These are phyloP conservation scores for Erethizon dorsatum DNA, from an alignment of 2,797 vertebrate genomes.

Conservation along the genomic window DNA sequence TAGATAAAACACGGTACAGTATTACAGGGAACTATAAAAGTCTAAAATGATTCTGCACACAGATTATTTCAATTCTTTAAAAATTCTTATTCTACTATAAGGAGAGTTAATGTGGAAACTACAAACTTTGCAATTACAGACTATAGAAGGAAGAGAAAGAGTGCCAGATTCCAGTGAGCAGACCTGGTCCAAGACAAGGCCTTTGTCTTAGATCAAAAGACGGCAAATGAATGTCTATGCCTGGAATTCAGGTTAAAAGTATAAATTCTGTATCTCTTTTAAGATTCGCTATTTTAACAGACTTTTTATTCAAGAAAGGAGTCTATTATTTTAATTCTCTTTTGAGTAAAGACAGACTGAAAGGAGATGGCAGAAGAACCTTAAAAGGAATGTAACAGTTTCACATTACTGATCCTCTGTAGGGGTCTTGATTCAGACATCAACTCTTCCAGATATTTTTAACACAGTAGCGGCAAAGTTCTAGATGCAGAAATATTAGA, in stretches of 20 bases:
- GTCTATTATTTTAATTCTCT: neutral
- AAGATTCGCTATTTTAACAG: neutral
- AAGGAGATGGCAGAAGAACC: neutral
- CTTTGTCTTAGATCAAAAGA: neutral
- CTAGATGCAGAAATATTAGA: neutral
- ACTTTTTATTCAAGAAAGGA: neutral
- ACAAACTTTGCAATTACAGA: neutral
- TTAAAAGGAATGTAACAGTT: neutral
- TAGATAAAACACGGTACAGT: neutral
- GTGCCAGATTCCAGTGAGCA: neutral
- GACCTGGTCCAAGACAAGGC: neutral
- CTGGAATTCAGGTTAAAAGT: conserved; percentile 30
- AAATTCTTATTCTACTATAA: conserved; percentile 12
- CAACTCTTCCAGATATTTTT: neutral
- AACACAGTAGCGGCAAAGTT: neutral
- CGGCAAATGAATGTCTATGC: neutral
- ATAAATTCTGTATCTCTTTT: neutral
- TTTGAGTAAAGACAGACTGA: neutral
- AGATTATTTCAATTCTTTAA: neutral
- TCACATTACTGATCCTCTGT: neutral
- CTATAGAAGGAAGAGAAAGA: neutral
- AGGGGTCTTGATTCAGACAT: neutral
- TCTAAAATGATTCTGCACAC: neutral
- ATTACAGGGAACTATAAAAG: neutral
- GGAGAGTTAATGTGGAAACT: neutral